Percentiles rank a stretch among this genome's conserved stretches.
Conservation (phyloP, 2,113 vertebrate genomes). For the Mirounga angustirostris region DNA sequence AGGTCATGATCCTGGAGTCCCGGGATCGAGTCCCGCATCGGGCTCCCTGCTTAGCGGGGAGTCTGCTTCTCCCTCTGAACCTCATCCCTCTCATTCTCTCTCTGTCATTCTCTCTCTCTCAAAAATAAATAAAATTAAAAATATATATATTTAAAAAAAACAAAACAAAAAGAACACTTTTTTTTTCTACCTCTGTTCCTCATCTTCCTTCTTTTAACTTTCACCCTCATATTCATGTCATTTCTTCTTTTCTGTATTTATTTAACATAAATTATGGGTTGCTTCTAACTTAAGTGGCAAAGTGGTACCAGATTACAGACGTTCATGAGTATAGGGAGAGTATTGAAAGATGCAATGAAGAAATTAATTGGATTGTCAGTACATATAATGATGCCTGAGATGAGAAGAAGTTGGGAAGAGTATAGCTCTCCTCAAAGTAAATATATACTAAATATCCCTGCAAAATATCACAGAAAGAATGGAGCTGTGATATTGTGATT, state of each 20-base stretch:
- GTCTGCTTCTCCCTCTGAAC: too few species aligned
- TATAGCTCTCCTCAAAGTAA: background rate
- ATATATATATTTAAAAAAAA: too few species aligned
- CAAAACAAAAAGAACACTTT: too few species aligned
- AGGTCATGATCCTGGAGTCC: too few species aligned
- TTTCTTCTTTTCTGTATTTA: background rate
- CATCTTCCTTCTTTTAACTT: background rate
- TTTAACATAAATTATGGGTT: background rate
- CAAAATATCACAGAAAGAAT: background rate
- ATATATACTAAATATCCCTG: background rate
- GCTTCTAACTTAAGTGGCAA: background rate
- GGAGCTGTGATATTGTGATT: background rate
- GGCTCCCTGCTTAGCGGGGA: too few species aligned
- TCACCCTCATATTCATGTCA: background rate
- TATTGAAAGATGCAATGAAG: background rate
- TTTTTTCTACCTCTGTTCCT: background rate
- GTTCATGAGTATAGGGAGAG: background rate
- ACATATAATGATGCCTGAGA: background rate
- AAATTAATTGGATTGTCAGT: background rate
- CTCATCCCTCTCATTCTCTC: too few species aligned
- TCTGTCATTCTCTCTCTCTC: too few species aligned
- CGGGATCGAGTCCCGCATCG: too few species aligned
- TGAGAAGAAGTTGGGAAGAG: background rate
- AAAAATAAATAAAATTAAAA: too few species aligned
- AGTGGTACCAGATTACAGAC: background rate